Evolutionary conservation across 2,113 vertebrate genomes (phyloP), one percentile per base, ranked within the genome.

Genomic region (Muntiacus muntjak): DNA sequence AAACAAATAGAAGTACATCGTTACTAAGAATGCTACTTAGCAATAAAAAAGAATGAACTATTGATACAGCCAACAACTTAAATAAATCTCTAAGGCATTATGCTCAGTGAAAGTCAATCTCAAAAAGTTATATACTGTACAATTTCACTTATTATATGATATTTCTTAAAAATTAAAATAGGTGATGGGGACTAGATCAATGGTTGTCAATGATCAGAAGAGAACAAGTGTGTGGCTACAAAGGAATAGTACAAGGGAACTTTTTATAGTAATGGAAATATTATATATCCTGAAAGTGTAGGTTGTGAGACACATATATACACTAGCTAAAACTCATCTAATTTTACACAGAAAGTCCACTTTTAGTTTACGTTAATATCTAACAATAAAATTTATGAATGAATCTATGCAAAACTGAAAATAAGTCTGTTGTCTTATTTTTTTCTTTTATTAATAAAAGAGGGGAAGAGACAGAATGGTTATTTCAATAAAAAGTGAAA

Each of bases 371-470:
- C 54, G 13, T 71, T 71, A 23, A 52, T 57, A 81, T 36, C 57
- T n/a, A 58, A 64, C 33, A 86, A 74, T 60, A 58, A 91, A 89
- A 91, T 12, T n/a, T 84, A 54, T 83, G 74, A 84, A 33, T 10
- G 57, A 60, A 58, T 89, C 47, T 91, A 87, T 47, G 28, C 36
- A 94, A 87, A 98, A 33, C 74, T 79, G n/a, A 91, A 87, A 79
- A 28, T 50, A 84, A 81, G 74, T 60, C 1, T 52, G 6, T 7
- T 76, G 36, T n/a, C 57, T 90, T 85, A 91, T n/a, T 17, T 13
- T 74, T 74, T 86, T 50, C 8, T 45, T 78, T 60, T 43, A 82
- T 36, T 93, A 93, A 55, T 74, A 88, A 90, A 87, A 83, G 8
- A 78, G 11, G 7, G 5, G 16, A 62, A 58, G 6, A 89, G 43